Conservation (phyloP, 2,888 invertebrate genomes). For the Drosophila subsilvestris region DNA sequence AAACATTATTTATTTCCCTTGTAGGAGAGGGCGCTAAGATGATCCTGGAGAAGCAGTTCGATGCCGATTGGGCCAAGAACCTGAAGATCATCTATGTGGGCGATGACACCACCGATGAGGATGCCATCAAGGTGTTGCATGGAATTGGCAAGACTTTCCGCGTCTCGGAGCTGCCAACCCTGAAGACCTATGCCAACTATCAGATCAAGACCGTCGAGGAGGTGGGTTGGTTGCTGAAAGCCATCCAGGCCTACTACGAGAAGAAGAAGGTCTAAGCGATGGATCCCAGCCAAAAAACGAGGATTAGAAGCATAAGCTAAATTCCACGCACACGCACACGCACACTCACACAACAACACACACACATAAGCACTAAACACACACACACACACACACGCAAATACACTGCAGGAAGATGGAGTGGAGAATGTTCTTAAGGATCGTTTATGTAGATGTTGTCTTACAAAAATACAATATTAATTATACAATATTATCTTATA, state of each 20-base stretch:
- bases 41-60: slow-evolving; percentile 90
- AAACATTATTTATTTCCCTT: slow-evolving; percentile 6
- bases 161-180: slow-evolving; percentile 88
- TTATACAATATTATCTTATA: background rate
- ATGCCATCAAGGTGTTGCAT: slow-evolving; percentile 91
- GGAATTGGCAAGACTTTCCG: slow-evolving; percentile 89
- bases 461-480: slow-evolving; percentile 4
- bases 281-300: slow-evolving; percentile 15
- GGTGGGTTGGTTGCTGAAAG: slow-evolving; percentile 89
- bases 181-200: slow-evolving; percentile 89
- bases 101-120: slow-evolving; percentile 95
- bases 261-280: slow-evolving; percentile 74
- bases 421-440: background rate
- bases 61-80: slow-evolving; percentile 91
- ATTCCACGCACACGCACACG: slow-evolving; percentile 61
- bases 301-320: slow-evolving; percentile 70
- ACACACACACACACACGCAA: slow-evolving; percentile 21
- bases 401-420: slow-evolving; percentile 14
- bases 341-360: slow-evolving; percentile 29
- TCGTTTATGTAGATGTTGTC: background rate
- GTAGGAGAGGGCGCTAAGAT: slow-evolving; percentile 89
- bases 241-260: slow-evolving; percentile 85
- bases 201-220: slow-evolving; percentile 90
- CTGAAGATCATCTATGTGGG: slow-evolving; percentile 93
- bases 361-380: slow-evolving; percentile 29